These are phyloP conservation scores for Ostrea edulis DNA, from an alignment of 1,140 invertebrate genomes.

Conservation along the genomic window DNA sequence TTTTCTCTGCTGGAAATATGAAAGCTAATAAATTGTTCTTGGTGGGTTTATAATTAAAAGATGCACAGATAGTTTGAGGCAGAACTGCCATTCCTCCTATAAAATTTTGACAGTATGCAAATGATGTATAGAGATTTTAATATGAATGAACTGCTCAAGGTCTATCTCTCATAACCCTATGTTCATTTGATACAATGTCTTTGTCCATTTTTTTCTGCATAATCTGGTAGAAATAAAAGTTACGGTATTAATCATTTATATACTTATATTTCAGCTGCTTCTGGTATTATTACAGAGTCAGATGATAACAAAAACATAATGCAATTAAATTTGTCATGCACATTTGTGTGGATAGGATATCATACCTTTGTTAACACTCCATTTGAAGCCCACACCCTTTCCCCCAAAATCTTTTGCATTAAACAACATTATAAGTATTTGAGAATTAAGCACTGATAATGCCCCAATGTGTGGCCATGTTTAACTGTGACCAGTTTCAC, in stretches of 20 bases:
- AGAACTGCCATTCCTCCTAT: conserved; percentile 4
- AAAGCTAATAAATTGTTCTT: conserved; percentile 39
- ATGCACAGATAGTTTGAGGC: not conserved
- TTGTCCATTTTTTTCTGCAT: not conserved
- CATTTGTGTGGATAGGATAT: too few species aligned
- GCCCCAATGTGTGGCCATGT: too few species aligned
- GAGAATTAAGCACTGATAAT: too few species aligned
- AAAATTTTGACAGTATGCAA: conserved; percentile 30
- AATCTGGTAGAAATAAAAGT: not conserved
- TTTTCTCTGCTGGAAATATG: conserved; percentile 9
- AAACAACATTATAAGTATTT: too few species aligned
- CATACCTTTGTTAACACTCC: too few species aligned
- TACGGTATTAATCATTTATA: not conserved
- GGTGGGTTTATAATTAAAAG: conserved; percentile 21
- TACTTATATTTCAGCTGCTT: not conserved
- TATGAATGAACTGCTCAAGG: not conserved
- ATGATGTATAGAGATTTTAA: conserved; percentile 13
- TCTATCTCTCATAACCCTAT: not conserved
- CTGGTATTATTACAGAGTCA: not conserved
- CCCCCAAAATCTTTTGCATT: too few species aligned
- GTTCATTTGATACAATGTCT: not conserved
- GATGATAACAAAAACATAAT: not conserved
- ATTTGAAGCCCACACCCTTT: too few species aligned
- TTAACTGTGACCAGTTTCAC: too few species aligned
- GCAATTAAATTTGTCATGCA: too few species aligned